These are phyloP conservation scores for Gryllus bimaculatus DNA, from an alignment of 1,140 invertebrate species.

Conservation along the genomic window DNA sequence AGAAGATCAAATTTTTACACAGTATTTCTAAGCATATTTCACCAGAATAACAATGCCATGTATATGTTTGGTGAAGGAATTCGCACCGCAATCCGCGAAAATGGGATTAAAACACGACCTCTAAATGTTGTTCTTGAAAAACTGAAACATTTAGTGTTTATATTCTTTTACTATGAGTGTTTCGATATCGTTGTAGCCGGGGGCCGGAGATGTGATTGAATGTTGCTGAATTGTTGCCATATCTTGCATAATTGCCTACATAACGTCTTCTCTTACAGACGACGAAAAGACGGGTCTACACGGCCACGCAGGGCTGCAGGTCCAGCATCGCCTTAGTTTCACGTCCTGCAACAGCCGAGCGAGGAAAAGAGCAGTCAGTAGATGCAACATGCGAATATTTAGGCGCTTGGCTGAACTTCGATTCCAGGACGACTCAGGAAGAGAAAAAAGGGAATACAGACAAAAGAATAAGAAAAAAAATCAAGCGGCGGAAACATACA, in stretches of 20 bases:
- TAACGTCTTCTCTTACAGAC: neutral
- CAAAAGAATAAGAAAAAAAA: neutral
- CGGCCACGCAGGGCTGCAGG: neutral
- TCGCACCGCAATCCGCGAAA: too few relatives aligned
- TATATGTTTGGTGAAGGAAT: too few relatives aligned
- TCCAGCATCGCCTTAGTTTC: neutral
- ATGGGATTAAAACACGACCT: too few relatives aligned
- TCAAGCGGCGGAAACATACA: neutral
- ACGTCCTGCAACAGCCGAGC: neutral
- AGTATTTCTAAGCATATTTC: too few relatives aligned
- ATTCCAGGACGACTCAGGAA: too few relatives aligned
- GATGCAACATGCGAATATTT: too few relatives aligned
- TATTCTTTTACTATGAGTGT: neutral
- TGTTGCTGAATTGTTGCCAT: constrained; percentile 22
- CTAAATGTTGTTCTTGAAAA: too few relatives aligned
- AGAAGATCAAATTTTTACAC: too few relatives aligned
- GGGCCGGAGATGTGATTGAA: constrained; percentile 18
- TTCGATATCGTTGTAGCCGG: constrained; percentile 15
- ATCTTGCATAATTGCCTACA: constrained; percentile 15
- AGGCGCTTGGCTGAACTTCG: neutral
- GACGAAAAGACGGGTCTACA: neutral
- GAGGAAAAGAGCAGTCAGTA: neutral
- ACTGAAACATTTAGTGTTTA: too few relatives aligned
- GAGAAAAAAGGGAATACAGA: neutral
- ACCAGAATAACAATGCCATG: too few relatives aligned